A percentile compares a stretch with the other conserved stretches of the same genome.
Conservation (phyloP, 2,797 vertebrate species). For the Lepilemur septentrionalis region DNA sequence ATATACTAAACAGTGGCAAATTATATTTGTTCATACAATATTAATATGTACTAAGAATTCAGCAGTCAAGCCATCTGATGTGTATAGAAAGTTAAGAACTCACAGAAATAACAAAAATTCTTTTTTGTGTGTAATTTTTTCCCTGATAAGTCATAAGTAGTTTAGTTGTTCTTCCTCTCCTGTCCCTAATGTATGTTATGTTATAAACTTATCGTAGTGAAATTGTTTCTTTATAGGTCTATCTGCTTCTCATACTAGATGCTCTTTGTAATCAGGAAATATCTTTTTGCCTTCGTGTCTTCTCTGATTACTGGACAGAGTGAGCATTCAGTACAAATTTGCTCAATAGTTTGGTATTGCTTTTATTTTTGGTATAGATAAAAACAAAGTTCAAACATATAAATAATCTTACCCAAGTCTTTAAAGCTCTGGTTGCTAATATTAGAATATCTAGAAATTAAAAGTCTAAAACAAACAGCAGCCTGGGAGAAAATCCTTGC, state of each 20-base stretch:
- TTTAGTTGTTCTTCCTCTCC: neutral
- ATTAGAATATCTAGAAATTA: neutral
- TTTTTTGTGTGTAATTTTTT: neutral
- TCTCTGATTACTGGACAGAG: neutral
- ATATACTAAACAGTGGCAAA: neutral
- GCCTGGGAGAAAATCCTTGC: neutral
- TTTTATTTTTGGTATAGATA: slow-evolving; percentile 9
- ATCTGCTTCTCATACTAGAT: neutral
- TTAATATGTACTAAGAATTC: neutral
- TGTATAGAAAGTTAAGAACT: neutral
- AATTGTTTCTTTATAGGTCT: neutral
- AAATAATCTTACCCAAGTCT: neutral
- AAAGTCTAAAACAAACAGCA: slow-evolving; percentile 3
- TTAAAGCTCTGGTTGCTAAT: neutral
- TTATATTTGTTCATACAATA: neutral
- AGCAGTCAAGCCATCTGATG: neutral
- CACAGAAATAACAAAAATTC: neutral
- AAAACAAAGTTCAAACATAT: neutral
- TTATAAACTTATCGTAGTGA: neutral
- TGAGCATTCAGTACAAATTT: neutral
- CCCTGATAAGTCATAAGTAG: neutral
- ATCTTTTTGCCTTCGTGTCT: neutral
- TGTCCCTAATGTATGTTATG: neutral
- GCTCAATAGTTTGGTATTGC: neutral
- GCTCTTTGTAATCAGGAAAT: neutral